phyloP scores from a whole-genome alignment of 2,797 vertebrate species.

The Falco peregrinus region DNA sequence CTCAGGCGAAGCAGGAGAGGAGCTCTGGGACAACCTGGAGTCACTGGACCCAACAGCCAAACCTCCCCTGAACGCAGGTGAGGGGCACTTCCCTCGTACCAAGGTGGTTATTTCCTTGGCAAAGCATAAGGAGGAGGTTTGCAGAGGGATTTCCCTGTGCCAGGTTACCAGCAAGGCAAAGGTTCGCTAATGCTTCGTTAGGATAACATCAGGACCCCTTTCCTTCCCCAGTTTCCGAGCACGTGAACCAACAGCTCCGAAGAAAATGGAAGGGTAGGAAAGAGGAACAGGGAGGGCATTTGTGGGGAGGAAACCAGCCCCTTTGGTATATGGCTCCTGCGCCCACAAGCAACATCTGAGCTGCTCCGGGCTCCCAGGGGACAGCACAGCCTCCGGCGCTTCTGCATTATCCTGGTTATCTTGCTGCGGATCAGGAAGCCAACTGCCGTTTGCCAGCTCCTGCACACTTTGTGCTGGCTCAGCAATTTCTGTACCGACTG shows the following conservation, averaged over 20 bases:
- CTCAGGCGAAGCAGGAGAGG: fast-evolving
- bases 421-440: background rate
- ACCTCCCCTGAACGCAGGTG: background rate
- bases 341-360: background rate
- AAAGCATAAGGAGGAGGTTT: background rate
- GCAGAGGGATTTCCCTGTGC: background rate
- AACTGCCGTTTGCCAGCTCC: background rate
- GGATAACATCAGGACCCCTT: background rate
- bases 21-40: background rate
- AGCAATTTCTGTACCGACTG: background rate
- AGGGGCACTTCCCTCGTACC: background rate
- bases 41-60: fast-evolving
- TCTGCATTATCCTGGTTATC: background rate
- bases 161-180: background rate
- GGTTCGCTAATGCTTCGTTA: background rate
- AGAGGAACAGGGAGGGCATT: background rate
- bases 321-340: background rate
- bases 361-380: background rate
- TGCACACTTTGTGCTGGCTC: background rate
- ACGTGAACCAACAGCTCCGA: background rate
- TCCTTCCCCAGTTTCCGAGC: background rate
- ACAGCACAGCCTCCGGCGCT: fast-evolving
- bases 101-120: background rate
- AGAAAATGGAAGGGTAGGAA: background rate
- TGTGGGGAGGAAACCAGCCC: background rate